phyloP scores from a whole-genome alignment of 2,113 vertebrate genomes.

The Apeltes quadracus region DNA sequence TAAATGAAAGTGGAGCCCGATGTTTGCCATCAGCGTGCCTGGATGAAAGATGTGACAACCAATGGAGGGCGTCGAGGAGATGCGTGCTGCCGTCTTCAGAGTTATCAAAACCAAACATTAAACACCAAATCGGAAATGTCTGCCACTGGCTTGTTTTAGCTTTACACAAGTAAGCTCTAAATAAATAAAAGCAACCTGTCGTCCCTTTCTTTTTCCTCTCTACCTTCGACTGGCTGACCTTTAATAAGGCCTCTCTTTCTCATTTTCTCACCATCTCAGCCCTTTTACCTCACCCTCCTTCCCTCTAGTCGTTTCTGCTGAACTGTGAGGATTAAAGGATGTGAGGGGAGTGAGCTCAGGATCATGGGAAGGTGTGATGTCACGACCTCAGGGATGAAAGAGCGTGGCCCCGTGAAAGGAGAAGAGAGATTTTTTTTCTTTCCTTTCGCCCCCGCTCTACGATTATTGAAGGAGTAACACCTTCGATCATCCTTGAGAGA shows the following conservation, averaged over 20 bases:
- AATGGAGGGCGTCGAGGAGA: slow-evolving; percentile 39
- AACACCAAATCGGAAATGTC: slow-evolving; percentile 27
- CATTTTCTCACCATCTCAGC: slow-evolving; percentile 51
- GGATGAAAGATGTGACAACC: slow-evolving; percentile 16
- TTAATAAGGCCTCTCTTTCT: slow-evolving; percentile 20
- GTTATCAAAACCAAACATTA: slow-evolving; percentile 6
- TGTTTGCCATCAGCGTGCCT: background rate
- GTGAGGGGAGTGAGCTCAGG: slow-evolving; percentile 6
- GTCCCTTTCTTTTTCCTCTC: background rate
- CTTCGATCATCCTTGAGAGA: background rate
- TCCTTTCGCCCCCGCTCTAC: background rate
- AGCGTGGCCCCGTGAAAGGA: slow-evolving; percentile 4
- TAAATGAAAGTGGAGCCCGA: background rate
- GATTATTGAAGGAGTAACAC: slow-evolving; percentile 7
- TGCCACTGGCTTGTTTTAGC: slow-evolving; percentile 5
- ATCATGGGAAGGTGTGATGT: slow-evolving; percentile 52
- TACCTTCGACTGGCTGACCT: slow-evolving; percentile 21
- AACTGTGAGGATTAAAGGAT: slow-evolving; percentile 45
- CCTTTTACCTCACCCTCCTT: slow-evolving; percentile 39
- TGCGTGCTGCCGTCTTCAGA: slow-evolving; percentile 6
- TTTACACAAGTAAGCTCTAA: background rate
- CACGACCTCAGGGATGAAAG: slow-evolving; percentile 36
- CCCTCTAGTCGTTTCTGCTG: slow-evolving; percentile 48
- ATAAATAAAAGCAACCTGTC: background rate
- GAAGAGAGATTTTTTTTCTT: background rate